Conservation (phyloP, 2,113 vertebrate species). For the Rhinichthys klamathensis region DNA sequence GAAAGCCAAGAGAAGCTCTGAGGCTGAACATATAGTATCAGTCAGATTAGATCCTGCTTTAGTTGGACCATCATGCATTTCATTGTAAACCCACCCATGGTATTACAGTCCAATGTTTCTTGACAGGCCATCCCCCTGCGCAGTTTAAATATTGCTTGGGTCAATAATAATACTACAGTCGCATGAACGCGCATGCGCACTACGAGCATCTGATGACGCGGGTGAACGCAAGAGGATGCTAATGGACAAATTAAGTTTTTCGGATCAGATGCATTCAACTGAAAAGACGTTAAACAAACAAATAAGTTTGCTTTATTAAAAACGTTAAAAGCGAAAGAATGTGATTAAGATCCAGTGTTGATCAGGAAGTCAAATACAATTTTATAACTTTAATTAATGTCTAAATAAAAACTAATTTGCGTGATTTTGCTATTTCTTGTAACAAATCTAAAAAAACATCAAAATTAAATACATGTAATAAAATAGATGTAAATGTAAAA, state of each 20-base stretch:
- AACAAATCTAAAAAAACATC: not conserved
- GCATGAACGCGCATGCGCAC: not conserved
- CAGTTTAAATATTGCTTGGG: not conserved
- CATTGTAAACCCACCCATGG: constrained; percentile 14
- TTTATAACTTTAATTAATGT: too few relatives aligned
- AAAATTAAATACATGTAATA: not conserved
- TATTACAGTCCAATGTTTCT: not conserved
- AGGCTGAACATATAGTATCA: not conserved
- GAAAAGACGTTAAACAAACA: not conserved
- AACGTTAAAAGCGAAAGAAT: not conserved
- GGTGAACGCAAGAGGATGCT: constrained; percentile 6
- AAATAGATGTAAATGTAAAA: not conserved
- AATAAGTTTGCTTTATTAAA: not conserved
- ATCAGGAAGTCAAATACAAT: too few relatives aligned
- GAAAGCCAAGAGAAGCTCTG: not conserved
- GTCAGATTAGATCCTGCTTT: not conserved
- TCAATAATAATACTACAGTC: not conserved
- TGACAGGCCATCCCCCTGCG: constrained; percentile 18
- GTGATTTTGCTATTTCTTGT: not conserved
- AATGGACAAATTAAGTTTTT: constrained; percentile 10
- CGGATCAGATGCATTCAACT: not conserved
- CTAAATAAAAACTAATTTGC: not conserved
- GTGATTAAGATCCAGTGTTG: not conserved
- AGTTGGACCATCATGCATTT: not conserved
- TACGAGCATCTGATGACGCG: not conserved